Evolutionary conservation across 2,113 vertebrate species (phyloP).

Genomic region (Bujurquina vittata): DNA sequence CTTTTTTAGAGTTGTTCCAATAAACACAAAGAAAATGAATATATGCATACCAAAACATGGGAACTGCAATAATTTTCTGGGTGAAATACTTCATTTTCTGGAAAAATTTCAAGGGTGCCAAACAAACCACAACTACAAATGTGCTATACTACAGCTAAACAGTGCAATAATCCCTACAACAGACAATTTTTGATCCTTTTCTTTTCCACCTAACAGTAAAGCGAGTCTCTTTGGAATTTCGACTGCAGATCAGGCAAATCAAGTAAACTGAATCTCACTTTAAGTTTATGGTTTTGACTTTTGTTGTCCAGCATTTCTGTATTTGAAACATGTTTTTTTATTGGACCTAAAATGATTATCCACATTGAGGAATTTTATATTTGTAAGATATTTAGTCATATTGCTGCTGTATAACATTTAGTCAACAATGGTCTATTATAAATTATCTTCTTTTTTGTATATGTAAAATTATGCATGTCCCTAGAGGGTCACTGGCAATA

Average conservation of each 20-base stretch:
- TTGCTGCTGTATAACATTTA: not conserved
- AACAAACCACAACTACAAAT: not conserved
- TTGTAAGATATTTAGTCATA: too few species aligned
- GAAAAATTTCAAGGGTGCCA: too few species aligned
- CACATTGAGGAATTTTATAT: too few species aligned
- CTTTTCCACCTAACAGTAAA: not conserved
- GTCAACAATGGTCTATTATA: not conserved
- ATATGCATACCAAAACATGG: too few species aligned
- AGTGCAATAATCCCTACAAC: not conserved
- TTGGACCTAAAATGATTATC: too few species aligned
- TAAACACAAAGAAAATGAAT: too few species aligned
- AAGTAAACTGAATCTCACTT: not conserved
- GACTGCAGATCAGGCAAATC: not conserved
- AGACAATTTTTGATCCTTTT: not conserved
- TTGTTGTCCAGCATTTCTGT: too few species aligned
- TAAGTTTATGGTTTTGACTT: not conserved
- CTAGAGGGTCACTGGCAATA: not conserved
- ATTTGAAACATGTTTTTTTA: too few species aligned
- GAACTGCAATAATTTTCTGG: too few species aligned
- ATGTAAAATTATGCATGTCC: not conserved
- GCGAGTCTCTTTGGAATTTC: not conserved
- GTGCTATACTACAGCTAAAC: not conserved
- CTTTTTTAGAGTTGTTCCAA: too few species aligned
- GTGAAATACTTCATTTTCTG: too few species aligned
- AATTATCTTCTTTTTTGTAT: not conserved